Evolutionary conservation across 2,113 vertebrate genomes (phyloP), one percentile per base, ranked within the genome.

Genomic region (Circaetus cinerascens): DNA sequence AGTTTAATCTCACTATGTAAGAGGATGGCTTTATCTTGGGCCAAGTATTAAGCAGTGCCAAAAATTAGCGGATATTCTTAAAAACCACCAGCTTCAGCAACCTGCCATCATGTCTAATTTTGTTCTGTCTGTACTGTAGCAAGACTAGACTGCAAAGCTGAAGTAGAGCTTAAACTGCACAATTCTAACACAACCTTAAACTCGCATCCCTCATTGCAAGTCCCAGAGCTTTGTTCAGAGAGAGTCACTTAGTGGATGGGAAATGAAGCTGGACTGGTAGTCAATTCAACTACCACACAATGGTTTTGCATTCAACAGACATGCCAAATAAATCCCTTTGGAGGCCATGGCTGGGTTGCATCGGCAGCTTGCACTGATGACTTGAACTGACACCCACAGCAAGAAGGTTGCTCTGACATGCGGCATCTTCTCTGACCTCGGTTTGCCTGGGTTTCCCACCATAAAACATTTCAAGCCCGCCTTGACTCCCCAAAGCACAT

Each of bases 301-400:
- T 29, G 16, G 46, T 68, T 78, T 22, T 38, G 74, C 57, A 45
- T 57, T n/a, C 48, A 12, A 21, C 30, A 69, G 34, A 48, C 8
- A 3, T 3, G 14, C 40, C 78, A 46, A 43, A 16, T 2, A 50
- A 48, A 21, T 55, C 69, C 79, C 48, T 86, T 73, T 29, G 88
- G 85, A 93, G n/a, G 38, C 50, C 0, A 0, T 1, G 56, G 51
- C 51, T 46, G 46, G 20, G 13, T 3, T 43, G 66, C 60, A 67
- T 30, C 15, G 3, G 63, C 43, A 48, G 72, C 60, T 71, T 12
- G 40, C 1, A 0, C 43, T 4, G 32, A 45, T 19, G 27, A n/a
- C 66, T 36, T 26, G 17, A 57, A 30, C 40, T 2, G 7, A 73
- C 43, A 51, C 36, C 68, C 83, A 64, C 11, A 50, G 43, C 60